phyloP scores from a whole-genome alignment of 1,140 invertebrate species.

The Aphaenogaster rudis region DNA sequence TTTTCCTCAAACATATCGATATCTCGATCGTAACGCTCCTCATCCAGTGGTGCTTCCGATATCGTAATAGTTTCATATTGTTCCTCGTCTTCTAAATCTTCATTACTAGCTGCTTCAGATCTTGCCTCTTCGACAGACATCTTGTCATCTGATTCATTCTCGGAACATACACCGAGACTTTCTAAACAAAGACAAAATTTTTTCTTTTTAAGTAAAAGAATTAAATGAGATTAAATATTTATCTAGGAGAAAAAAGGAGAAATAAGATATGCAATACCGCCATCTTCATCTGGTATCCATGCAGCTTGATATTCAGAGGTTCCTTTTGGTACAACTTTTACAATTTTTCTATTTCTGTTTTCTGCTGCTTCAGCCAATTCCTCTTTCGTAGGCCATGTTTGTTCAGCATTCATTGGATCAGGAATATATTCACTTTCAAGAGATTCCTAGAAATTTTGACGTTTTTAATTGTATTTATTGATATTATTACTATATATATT shows the following conservation, averaged over 20 bases:
- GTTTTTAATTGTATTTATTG: neutral
- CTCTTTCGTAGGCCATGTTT: constrained; percentile 98
- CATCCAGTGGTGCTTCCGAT: constrained; percentile 89
- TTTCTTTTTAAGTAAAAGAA: neutral
- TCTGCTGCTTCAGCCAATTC: constrained; percentile 92
- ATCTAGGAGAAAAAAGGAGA: neutral
- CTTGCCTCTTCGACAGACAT: constrained; percentile 90
- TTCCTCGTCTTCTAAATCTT: constrained; percentile 87
- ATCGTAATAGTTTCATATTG: constrained; percentile 91
- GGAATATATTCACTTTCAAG: constrained; percentile 93
- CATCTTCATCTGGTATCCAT: constrained; percentile 95
- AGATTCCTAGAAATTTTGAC: constrained; percentile 88
- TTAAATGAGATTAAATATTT: neutral
- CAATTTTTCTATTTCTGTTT: constrained; percentile 89
- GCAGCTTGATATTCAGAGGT: constrained; percentile 98
- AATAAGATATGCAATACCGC: constrained; percentile 79
- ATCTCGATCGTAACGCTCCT: constrained; percentile 90
- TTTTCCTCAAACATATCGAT: constrained; percentile 93
- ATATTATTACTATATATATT: neutral
- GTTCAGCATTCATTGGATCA: constrained; percentile 97
- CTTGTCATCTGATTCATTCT: constrained; percentile 83
- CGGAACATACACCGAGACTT: constrained; percentile 85
- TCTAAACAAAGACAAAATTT: constrained; percentile 61
- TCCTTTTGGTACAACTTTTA: constrained; percentile 96
- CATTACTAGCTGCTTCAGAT: constrained; percentile 88